Evolutionary conservation across 2,113 vertebrate species (phyloP).

Genomic region (Heteronetta atricapilla): DNA sequence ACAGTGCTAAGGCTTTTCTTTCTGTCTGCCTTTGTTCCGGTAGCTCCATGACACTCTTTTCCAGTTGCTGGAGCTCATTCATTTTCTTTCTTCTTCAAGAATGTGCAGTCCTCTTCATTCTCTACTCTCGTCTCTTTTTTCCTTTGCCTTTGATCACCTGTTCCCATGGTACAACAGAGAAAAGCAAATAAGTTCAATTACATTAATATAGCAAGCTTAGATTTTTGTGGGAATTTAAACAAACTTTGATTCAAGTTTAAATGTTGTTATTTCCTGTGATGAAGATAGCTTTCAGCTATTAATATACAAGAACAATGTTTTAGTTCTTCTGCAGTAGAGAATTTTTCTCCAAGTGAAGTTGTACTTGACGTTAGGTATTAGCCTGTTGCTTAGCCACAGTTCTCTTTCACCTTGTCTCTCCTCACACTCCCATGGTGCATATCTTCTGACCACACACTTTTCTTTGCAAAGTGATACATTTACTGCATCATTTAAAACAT

Average conservation of each 20-base stretch:
- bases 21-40: not conserved
- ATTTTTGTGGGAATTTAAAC: not conserved
- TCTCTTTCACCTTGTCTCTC: not conserved
- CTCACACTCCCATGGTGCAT: not conserved
- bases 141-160: not conserved
- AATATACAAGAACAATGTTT: not conserved
- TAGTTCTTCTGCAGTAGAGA: not conserved
- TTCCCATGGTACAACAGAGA: not conserved
- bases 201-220: not conserved
- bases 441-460: not conserved
- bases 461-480: not conserved
- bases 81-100: not conserved
- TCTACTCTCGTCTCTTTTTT: not conserved
- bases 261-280: not conserved
- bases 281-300: not conserved
- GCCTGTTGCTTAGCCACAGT: not conserved
- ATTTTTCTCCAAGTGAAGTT: not conserved
- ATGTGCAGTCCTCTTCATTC: not conserved
- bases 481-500: not conserved
- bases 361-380: not conserved
- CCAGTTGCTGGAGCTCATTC: not conserved
- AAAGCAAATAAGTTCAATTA: not conserved
- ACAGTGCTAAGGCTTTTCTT: not conserved
- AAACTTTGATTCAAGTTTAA: not conserved
- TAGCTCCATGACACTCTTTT: not conserved